Evolutionary conservation across 2,888 invertebrate genomes (phyloP), one percentile per base, ranked within the genome.

Genomic region (Polylopha cassiicola): DNA sequence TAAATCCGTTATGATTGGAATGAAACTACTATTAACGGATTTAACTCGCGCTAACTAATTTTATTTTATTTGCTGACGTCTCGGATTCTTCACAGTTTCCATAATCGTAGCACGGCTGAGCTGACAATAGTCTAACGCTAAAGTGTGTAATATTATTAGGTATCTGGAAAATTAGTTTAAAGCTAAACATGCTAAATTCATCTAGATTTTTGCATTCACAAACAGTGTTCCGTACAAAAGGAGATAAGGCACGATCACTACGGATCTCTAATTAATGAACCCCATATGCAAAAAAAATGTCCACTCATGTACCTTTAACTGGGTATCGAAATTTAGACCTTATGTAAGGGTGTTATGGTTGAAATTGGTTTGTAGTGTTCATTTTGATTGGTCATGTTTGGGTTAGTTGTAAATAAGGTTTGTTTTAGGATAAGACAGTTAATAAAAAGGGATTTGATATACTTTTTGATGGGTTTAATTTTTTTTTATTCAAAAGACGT

Each of bases 241-340:
- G 27, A 42, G 50, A 50, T 50, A 50, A 46, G 46, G 45, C 50
- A 50, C 50, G 47, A 7, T 33, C 41, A 21, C 39, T 28, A 29
- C 34, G 43, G 42, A 47, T 46, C 44, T 46, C 45, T 44, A 48
- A 50, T 50, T 50, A 48, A 48, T 48, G 36, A 44, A 9, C 16
- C 15, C 33, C 37, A 34, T 37, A 43, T 37, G 43, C 38, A 37
- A 41, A 38, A 42, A 27, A 37, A 45, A 45, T 30, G 44, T 36
- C 11, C 10, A 23, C 41, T 43, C 29, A 41, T 43, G 47, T 45
- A 41, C 32, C 43, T 44, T 44, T 34, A 44, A 21, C 29, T 20
- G n/a, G 5, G 7, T 2, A 14, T 22, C 23, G 33, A 8, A 4
- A 8, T 23, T 23, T 24, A 15, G 15, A n/a, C 8, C 18, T 29